Percentiles rank a stretch among this genome's conserved stretches.
phyloP scores from a whole-genome alignment of 2,888 invertebrate genomes.

The Eilema griseolum region DNA sequence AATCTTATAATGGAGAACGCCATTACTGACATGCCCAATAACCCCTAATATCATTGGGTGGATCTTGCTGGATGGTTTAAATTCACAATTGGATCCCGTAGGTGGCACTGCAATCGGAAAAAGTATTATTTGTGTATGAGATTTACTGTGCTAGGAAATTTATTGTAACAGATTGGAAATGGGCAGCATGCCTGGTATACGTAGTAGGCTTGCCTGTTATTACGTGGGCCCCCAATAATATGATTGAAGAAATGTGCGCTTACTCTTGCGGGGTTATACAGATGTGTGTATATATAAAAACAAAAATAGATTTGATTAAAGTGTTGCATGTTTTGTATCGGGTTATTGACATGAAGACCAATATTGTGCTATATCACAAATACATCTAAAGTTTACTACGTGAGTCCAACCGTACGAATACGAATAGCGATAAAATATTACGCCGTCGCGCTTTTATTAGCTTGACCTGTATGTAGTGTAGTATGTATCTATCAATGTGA shows the following conservation, averaged over 20 bases:
- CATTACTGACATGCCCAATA: no score
- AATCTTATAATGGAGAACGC: background rate
- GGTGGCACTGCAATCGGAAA: no score
- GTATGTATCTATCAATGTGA: background rate
- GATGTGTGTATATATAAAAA: background rate
- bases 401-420: conserved; percentile 9
- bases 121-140: background rate
- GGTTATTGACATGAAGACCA: conserved; percentile 13
- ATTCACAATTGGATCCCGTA: no score
- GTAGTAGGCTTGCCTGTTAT: no score
- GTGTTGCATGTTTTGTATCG: conserved; percentile 7
- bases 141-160: background rate
- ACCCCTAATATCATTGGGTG: no score
- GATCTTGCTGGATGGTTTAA: no score
- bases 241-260: no score
- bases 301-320: background rate
- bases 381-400: conserved; percentile 24
- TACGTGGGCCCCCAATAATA: no score
- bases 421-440: conserved; percentile 34
- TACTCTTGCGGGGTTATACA: background rate
- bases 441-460: conserved; percentile 19
- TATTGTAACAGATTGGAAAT: background rate
- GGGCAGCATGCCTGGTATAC: background rate
- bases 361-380: conserved; percentile 19
- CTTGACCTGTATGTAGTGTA: background rate